Percentiles rank a stretch among this genome's conserved stretches.
Evolutionary conservation across 2,888 invertebrate genomes (phyloP).

Genomic region (Callimorpha dominula): DNA sequence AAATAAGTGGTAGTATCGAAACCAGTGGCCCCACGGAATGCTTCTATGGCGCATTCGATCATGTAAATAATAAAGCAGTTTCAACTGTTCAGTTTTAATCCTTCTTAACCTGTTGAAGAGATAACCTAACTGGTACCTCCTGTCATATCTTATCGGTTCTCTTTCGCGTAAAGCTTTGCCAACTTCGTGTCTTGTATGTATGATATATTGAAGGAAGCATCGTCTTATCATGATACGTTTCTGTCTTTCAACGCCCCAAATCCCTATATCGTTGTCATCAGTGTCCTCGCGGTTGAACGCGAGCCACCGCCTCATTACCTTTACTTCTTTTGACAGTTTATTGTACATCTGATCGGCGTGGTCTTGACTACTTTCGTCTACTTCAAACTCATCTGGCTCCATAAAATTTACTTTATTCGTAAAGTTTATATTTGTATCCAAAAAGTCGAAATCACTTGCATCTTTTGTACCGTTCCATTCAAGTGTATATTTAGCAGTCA

Average conservation of each 20-base stretch:
- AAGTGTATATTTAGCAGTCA: slow-evolving; percentile 20
- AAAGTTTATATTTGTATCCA: not conserved
- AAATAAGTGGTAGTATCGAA: not conserved
- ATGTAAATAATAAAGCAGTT: slow-evolving; percentile 33
- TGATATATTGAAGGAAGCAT: slow-evolving; percentile 42
- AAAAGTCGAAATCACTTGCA: not conserved
- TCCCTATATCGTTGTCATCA: not conserved
- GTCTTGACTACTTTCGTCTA: not conserved
- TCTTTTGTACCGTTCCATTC: not conserved
- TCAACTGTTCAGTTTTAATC: slow-evolving; percentile 54
- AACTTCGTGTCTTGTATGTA: slow-evolving; percentile 58
- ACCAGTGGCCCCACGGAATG: not conserved
- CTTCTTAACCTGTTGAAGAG: slow-evolving; percentile 62
- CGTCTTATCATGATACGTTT: not conserved
- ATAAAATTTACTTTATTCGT: not conserved
- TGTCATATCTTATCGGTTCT: slow-evolving; percentile 41
- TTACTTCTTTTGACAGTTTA: slow-evolving; percentile 3
- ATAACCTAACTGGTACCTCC: slow-evolving; percentile 62
- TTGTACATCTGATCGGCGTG: slow-evolving; percentile 4
- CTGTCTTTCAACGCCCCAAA: not conserved
- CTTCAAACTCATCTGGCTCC: slow-evolving; percentile 3
- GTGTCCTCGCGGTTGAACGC: not conserved
- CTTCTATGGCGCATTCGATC: not conserved
- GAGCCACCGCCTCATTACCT: not conserved
- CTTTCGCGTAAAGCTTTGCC: slow-evolving; percentile 51